Evolutionary conservation across 2,113 vertebrate species (phyloP).

Genomic region (Halichoeres trimaculatus): DNA sequence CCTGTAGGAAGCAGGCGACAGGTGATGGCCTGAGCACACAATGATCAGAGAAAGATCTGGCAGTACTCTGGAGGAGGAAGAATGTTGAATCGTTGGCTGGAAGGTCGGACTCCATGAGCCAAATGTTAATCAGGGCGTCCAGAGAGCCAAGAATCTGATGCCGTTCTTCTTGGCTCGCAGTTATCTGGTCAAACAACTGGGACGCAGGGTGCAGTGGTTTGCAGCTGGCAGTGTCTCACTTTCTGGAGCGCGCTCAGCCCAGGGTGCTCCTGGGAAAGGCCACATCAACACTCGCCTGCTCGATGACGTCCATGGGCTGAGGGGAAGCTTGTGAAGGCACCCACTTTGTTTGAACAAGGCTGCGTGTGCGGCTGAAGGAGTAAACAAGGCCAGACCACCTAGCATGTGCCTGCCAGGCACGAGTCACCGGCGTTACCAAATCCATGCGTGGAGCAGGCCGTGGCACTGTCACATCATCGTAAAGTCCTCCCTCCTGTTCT

Average conservation of each 20-base stretch:
- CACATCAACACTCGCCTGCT: slow-evolving; percentile 60
- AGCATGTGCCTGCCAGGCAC: slow-evolving; percentile 66
- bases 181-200: slow-evolving; percentile 64
- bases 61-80: slow-evolving; percentile 16
- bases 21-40: slow-evolving; percentile 40
- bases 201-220: slow-evolving; percentile 29
- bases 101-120: slow-evolving; percentile 14
- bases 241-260: slow-evolving; percentile 38
- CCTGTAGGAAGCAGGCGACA: slow-evolving; percentile 41
- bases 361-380: slow-evolving; percentile 59
- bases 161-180: slow-evolving; percentile 39
- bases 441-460: not conserved
- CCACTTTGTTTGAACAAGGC: slow-evolving; percentile 80
- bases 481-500: slow-evolving; percentile 22
- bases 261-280: slow-evolving; percentile 57
- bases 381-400: slow-evolving; percentile 84
- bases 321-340: slow-evolving; percentile 70
- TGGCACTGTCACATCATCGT: slow-evolving; percentile 5
- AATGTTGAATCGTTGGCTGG: slow-evolving; percentile 52
- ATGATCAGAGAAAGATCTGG: slow-evolving; percentile 20
- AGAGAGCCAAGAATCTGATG: slow-evolving; percentile 45
- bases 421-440: slow-evolving; percentile 16
- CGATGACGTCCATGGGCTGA: slow-evolving; percentile 71
- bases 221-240: slow-evolving; percentile 52
- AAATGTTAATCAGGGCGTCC: slow-evolving; percentile 41